Evolutionary conservation across 2,888 invertebrate genomes (phyloP).

Genomic region (Agrotis exclamationis): DNA sequence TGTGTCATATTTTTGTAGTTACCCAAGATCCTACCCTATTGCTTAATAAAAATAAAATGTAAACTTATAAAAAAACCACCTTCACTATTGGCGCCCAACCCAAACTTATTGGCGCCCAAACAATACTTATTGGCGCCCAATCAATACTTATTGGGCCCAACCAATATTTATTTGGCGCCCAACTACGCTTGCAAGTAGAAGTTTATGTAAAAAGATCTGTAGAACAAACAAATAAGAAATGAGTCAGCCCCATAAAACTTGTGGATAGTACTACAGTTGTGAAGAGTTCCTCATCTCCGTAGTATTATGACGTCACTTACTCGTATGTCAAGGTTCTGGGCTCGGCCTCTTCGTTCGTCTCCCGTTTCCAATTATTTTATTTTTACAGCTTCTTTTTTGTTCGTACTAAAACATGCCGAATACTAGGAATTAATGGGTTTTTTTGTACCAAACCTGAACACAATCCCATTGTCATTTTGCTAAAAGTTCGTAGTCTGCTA

Average conservation of each 20-base stretch:
- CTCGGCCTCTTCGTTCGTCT: conserved; percentile 27
- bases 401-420: not conserved
- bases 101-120: too few species aligned
- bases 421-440: not conserved
- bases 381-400: conserved; percentile 27
- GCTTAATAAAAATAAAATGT: too few species aligned
- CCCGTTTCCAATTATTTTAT: conserved; percentile 28
- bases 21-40: too few species aligned
- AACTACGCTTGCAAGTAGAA: not conserved
- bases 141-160: too few species aligned
- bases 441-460: too few species aligned
- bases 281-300: conserved; percentile 34
- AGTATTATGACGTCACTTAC: conserved; percentile 54
- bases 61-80: too few species aligned
- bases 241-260: conserved; percentile 39
- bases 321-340: conserved; percentile 41
- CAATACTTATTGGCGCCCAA: conserved; percentile 17
- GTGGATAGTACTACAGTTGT: conserved; percentile 30
- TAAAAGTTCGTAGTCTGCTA: too few species aligned
- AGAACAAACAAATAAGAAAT: conserved; percentile 11
- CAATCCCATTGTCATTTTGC: too few species aligned
- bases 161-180: conserved; percentile 3
- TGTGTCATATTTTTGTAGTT: not conserved
- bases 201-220: conserved; percentile 6
- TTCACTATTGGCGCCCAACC: not conserved